Evolutionary conservation across 2,113 vertebrate species (phyloP), one percentile per base, ranked within the genome.

Genomic region (Aix galericulata): DNA sequence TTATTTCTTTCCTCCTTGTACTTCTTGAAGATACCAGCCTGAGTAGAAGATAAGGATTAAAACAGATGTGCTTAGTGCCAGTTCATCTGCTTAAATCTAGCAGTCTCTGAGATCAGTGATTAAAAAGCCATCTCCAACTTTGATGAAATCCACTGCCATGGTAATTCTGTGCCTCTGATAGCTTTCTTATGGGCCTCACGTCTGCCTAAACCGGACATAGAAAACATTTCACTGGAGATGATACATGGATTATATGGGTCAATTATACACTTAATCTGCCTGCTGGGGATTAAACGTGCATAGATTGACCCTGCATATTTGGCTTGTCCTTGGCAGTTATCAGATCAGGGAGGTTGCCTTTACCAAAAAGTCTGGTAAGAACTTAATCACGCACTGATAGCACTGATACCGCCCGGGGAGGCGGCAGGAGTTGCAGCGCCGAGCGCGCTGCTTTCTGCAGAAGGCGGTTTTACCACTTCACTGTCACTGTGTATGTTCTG

Each of bases 241-340:
- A 99, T 99, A 98, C 95, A 80, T 97, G 98, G 99, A 99, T 99
- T 99, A 99, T 98, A 98, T 97, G 98, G 98, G 98, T 99, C 99
- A 99, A 99, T 99, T 99, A 99, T 99, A 99, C 98, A 98, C 98
- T 99, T 99, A 99, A 99, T 99, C 99, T 99, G 98, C 98, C 98
- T 98, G 97, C 97, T 98, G 97, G 95, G 98, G 98, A 99, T 99
- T 99, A 99, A 97, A 96, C 95, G 96, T 98, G 98, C 98, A 98
- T 98, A 99, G 99, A 99, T 99, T 99, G 99, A 99, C 99, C 99
- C 98, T 78, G 97, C 93, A 97, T 98, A 98, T 99, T 99, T 99
- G 98, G 98, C 98, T 98, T 99, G 99, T 99, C 98, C 97, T 98
- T 99, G 99, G 98, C 98, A 98, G 99, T 98, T 99, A 98, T 98